Percentiles rank a stretch among this genome's conserved stretches.
These are phyloP conservation scores for Cavia aperea DNA, from an alignment of 2,113 vertebrate genomes.

Conservation along the genomic window DNA sequence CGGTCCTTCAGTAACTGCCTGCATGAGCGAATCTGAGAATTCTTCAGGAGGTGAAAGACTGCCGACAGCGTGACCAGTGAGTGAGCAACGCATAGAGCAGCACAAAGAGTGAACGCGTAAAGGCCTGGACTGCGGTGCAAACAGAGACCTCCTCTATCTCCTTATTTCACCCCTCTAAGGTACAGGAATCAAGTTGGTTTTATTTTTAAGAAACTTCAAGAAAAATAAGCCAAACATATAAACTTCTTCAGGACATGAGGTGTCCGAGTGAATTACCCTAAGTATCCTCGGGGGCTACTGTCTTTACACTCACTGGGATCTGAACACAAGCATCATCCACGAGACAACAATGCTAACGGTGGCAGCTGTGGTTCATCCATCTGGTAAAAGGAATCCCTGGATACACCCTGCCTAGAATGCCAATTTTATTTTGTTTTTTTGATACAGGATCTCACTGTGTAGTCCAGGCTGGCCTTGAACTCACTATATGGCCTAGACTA, in stretches of 20 bases:
- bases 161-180: neutral
- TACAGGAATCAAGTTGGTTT: neutral
- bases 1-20: neutral
- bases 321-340: neutral
- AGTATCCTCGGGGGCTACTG: neutral
- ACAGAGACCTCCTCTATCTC: neutral
- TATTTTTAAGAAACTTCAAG: slow-evolving; percentile 22
- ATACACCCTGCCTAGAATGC: neutral
- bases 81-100: neutral
- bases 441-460: neutral
- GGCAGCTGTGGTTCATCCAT: neutral
- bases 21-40: neutral
- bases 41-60: neutral
- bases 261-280: neutral
- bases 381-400: neutral
- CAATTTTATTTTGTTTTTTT: neutral
- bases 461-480: neutral
- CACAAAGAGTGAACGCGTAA: neutral
- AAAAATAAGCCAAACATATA: neutral
- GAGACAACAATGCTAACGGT: neutral
- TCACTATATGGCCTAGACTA: too few relatives aligned
- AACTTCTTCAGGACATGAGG: neutral
- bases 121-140: fast-evolving
- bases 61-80: neutral
- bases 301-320: neutral